Conservation (phyloP, 2,888 invertebrate species). For the Melieria crassipennis region DNA sequence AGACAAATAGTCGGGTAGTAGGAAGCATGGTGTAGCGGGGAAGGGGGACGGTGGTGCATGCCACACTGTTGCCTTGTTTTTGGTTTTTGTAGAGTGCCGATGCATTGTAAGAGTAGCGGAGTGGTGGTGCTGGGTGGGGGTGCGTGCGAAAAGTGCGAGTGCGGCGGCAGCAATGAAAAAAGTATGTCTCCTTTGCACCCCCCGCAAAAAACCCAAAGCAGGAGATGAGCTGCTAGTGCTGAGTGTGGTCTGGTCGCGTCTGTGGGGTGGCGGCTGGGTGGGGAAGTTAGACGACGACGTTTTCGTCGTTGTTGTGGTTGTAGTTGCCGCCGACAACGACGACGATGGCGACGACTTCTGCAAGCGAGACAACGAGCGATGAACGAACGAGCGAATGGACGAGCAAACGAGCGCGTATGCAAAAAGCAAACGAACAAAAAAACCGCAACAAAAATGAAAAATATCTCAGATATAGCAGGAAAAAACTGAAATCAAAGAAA, state of each 20-base stretch:
- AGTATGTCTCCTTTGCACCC: not conserved
- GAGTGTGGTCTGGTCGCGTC: not conserved
- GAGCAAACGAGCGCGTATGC: not conserved
- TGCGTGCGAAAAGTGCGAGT: not conserved
- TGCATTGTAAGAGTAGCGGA: too few species aligned
- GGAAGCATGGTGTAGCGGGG: not conserved
- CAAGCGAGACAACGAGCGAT: not conserved
- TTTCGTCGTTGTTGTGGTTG: slow-evolving; percentile 13
- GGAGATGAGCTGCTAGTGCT: not conserved
- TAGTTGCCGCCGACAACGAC: not conserved
- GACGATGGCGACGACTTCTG: slow-evolving; percentile 5
- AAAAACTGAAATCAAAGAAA: too few species aligned
- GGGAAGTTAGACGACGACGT: slow-evolving; percentile 4
- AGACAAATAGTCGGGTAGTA: not conserved
- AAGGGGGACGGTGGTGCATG: slow-evolving; percentile 1
- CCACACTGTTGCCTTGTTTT: too few species aligned
- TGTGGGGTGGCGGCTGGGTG: not conserved
- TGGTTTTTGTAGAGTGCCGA: too few species aligned
- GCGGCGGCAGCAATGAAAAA: not conserved
- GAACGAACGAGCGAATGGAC: not conserved
- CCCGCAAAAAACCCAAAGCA: not conserved
- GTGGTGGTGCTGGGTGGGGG: not conserved
- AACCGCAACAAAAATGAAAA: not conserved
- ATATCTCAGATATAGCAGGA: not conserved
- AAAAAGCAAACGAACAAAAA: slow-evolving; percentile 14